phyloP scores from a whole-genome alignment of 2,888 invertebrate genomes.

The Rhagonycha lutea region DNA sequence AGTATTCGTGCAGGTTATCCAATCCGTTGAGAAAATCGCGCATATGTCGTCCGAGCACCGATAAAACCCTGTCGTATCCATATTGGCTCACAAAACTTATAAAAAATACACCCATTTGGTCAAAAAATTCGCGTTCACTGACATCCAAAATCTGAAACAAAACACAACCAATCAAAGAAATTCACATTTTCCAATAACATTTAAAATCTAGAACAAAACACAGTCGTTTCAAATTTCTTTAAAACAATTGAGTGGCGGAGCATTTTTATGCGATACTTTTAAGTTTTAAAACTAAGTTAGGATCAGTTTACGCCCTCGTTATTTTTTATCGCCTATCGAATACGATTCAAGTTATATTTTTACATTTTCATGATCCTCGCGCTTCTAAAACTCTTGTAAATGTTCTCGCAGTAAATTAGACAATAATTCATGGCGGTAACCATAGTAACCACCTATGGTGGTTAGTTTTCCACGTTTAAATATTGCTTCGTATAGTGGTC shows the following conservation, averaged over 20 bases:
- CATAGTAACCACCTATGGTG: no score
- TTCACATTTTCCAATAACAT: no score
- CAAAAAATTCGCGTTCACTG: slow-evolving; percentile 89
- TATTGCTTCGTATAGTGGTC: no score
- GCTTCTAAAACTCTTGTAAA: not conserved
- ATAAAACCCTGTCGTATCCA: slow-evolving; percentile 89
- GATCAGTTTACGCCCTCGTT: not conserved
- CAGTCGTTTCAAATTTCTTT: not conserved
- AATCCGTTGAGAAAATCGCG: slow-evolving; percentile 94
- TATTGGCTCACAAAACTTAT: slow-evolving; percentile 93
- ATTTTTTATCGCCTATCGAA: not conserved
- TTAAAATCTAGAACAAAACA: not conserved
- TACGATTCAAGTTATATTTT: not conserved
- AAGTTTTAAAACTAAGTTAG: not conserved
- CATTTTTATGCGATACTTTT: not conserved
- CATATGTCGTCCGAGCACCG: slow-evolving; percentile 90
- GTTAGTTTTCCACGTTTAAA: no score
- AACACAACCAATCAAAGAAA: slow-evolving; percentile 9
- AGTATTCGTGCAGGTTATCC: slow-evolving; percentile 96
- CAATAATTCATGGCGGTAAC: no score
- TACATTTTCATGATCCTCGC: not conserved
- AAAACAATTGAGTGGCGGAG: not conserved
- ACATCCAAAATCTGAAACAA: slow-evolving; percentile 76
- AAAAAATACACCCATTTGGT: slow-evolving; percentile 92
- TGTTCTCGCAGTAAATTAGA: not conserved